Percentiles rank a stretch among this genome's conserved stretches.
phyloP scores from a whole-genome alignment of 2,888 invertebrate species.

The Acheta domesticus region DNA sequence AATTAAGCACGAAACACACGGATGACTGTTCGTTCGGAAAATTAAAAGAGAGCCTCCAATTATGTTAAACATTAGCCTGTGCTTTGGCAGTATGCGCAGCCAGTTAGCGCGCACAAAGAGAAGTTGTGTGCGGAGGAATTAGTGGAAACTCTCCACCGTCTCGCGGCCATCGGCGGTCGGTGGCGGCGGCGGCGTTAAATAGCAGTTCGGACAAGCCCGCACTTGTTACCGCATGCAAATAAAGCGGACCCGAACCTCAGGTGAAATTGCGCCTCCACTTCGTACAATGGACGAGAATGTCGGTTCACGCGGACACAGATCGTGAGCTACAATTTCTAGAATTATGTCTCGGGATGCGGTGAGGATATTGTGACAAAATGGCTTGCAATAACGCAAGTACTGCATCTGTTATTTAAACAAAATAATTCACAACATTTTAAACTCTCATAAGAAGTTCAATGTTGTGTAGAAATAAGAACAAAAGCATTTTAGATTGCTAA shows the following conservation, averaged over 20 bases:
- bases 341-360: no score
- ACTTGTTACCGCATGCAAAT: constrained; percentile 10
- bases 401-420: no score
- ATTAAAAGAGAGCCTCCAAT: constrained; percentile 18
- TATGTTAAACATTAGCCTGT: background rate
- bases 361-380: no score
- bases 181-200: background rate
- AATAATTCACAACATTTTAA: no score
- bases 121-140: background rate
- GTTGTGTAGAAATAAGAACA: no score
- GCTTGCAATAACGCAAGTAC: no score
- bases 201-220: background rate
- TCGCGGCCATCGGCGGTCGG: background rate
- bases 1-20: constrained; percentile 7
- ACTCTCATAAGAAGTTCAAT: no score
- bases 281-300: no score
- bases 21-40: background rate
- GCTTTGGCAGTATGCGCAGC: background rate
- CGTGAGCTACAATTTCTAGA: no score
- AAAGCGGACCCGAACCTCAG: background rate
- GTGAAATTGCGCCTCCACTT: background rate
- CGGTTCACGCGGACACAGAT: no score
- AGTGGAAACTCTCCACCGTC: background rate
- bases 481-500: no score
- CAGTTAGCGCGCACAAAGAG: constrained; percentile 3